These are phyloP conservation scores for Argya squamiceps DNA, from an alignment of 2,797 vertebrate species.

Conservation along the genomic window DNA sequence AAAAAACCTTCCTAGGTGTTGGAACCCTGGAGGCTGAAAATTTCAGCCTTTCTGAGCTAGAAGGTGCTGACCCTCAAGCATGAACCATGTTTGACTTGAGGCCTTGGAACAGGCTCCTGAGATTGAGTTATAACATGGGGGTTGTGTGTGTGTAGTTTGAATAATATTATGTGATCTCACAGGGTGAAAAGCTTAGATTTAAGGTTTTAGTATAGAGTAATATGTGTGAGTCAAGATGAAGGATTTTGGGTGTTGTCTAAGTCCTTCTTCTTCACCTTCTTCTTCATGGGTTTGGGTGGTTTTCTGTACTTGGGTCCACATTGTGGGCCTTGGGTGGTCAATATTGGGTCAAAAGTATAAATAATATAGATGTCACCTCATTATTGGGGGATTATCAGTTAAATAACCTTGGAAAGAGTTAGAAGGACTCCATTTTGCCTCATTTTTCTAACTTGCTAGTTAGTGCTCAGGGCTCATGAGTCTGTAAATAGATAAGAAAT, in stretches of 20 bases:
- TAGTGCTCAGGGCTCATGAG: background rate
- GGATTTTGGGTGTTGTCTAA: background rate
- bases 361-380: background rate
- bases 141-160: background rate
- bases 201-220: background rate
- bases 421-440: background rate
- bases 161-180: background rate
- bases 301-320: background rate
- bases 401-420: background rate
- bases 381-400: background rate
- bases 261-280: background rate
- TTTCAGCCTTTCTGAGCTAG: background rate
- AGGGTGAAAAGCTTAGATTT: background rate
- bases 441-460: background rate
- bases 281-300: background rate
- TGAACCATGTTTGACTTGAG: background rate
- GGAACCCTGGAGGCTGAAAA: background rate
- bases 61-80: background rate
- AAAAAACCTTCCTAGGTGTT: accelerated
- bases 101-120: background rate
- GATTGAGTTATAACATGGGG: too few species aligned
- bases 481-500: background rate
- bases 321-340: background rate
- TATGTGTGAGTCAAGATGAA: background rate
- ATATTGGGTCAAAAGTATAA: background rate